phyloP scores from a whole-genome alignment of 1,140 invertebrate species.

The Bombyx mori region ASM3026992v2 NC_085134.1:3402001-3402500 shows the following conservation, averaged over 20 bases:
- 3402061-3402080: neutral
- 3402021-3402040: slow-evolving; percentile 15
- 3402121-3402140: slow-evolving; percentile 57
- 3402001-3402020: slow-evolving; percentile 54
- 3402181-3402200: slow-evolving; percentile 50
- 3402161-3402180: slow-evolving; percentile 66
- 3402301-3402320: slow-evolving; percentile 59
- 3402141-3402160: slow-evolving; percentile 65
- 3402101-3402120: slow-evolving; percentile 51
- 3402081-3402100: slow-evolving; percentile 18
- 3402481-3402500: slow-evolving; percentile 39
- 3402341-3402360: slow-evolving; percentile 17
- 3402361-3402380: slow-evolving; percentile 39
- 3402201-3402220: slow-evolving; percentile 65
- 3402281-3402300: slow-evolving; percentile 57
- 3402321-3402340: slow-evolving; percentile 38
- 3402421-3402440: slow-evolving; percentile 59
- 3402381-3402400: slow-evolving; percentile 49
- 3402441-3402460: slow-evolving; percentile 57
- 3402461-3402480: slow-evolving; percentile 52
- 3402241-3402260: slow-evolving; percentile 69
- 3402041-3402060: neutral
- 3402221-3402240: slow-evolving; percentile 69
- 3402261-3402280: slow-evolving; percentile 71
- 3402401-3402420: slow-evolving; percentile 52